phyloP scores from a whole-genome alignment of 2,888 invertebrate species.

The Kuschelorhynchus macadamiae region DNA sequence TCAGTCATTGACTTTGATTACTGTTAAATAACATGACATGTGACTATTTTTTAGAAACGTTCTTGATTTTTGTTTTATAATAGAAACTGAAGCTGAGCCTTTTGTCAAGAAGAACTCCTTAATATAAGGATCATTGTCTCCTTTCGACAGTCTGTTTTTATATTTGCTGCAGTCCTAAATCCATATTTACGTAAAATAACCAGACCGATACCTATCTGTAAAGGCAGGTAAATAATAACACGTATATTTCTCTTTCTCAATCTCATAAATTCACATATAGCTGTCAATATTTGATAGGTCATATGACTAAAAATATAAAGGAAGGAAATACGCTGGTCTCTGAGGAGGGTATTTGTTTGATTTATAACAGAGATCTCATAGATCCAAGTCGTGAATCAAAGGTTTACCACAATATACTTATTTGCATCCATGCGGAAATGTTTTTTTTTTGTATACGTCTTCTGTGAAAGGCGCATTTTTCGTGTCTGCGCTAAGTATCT shows the following conservation, averaged over 20 bases:
- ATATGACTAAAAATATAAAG: conserved; percentile 44
- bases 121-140: too few species aligned
- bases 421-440: conserved; percentile 38
- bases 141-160: too few species aligned
- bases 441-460: conserved; percentile 14
- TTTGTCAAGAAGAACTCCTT: too few species aligned
- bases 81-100: too few species aligned
- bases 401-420: conserved; percentile 43
- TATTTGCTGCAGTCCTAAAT: too few species aligned
- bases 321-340: conserved; percentile 46
- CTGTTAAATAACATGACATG: too few species aligned
- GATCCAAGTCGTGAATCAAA: conserved; percentile 49
- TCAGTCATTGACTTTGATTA: too few species aligned
- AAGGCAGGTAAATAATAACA: conserved; percentile 38
- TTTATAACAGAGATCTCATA: conserved; percentile 44
- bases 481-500: too few species aligned
- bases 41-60: too few species aligned
- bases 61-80: too few species aligned
- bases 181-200: too few species aligned
- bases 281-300: conserved; percentile 50
- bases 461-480: not conserved
- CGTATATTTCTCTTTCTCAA: conserved; percentile 41
- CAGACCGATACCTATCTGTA: too few species aligned
- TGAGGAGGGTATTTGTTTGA: conserved; percentile 48
- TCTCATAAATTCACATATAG: conserved; percentile 47